Evolutionary conservation across 2,888 invertebrate species (phyloP).

Genomic region (Meteorus cinctellus): DNA sequence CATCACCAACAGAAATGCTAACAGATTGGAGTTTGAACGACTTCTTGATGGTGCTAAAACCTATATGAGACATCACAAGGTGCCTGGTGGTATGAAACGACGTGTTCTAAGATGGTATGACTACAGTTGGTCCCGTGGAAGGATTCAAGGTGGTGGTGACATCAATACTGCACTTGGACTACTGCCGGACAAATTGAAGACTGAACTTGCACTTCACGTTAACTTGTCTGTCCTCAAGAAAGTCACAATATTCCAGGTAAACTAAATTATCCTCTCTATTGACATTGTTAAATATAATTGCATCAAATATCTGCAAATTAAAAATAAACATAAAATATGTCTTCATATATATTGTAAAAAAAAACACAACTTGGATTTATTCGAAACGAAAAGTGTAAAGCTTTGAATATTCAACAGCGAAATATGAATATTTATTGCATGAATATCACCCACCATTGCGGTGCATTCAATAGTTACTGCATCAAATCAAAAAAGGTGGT

Average conservation of each 20-base stretch:
- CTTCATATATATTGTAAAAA: background rate
- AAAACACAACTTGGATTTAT: background rate
- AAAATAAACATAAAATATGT: background rate
- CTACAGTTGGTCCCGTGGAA: slow-evolving; percentile 97
- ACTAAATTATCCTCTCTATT: slow-evolving; percentile 64
- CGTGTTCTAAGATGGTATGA: slow-evolving; percentile 97
- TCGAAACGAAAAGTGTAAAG: background rate
- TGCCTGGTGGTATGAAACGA: slow-evolving; percentile 96
- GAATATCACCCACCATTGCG: background rate
- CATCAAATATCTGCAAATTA: background rate
- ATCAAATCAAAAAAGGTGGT: background rate
- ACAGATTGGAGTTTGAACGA: slow-evolving; percentile 94
- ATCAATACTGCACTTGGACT: slow-evolving; percentile 95
- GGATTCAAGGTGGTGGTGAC: slow-evolving; percentile 96
- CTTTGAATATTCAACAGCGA: background rate
- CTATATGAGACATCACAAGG: slow-evolving; percentile 98
- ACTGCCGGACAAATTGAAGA: slow-evolving; percentile 96
- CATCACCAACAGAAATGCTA: slow-evolving; percentile 97
- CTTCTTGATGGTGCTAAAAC: slow-evolving; percentile 96
- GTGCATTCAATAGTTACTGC: background rate
- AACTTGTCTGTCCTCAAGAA: slow-evolving; percentile 96
- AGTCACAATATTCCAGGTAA: slow-evolving; percentile 85
- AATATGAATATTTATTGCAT: slow-evolving; percentile 13
- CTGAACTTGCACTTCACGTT: slow-evolving; percentile 95
- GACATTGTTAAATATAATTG: too few relatives aligned